Base-by-base conservation (phyloP, 2,797 vertebrate species). In the Alcedo atthis region DNA sequence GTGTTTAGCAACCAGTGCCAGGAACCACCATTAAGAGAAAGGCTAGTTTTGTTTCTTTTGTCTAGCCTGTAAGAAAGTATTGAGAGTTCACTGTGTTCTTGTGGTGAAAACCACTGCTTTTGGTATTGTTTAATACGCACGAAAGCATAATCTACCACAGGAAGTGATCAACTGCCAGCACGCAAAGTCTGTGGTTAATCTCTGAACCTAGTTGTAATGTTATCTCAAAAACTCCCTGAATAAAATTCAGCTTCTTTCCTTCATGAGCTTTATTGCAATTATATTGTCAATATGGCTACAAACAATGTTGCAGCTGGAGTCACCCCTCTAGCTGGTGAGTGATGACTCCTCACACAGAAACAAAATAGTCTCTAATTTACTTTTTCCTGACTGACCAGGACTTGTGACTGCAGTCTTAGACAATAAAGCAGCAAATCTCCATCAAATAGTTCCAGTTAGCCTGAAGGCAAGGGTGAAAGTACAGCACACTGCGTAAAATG, bases 101-200 rank as follows among this genome's bases (percentile, higher is more conserved):
- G 62, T 32, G 58, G 73, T 62, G 21, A 32, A 93, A 93, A 78
- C 79, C 54, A 26, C 66, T 70, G 53, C 22, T 92, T 92, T 91
- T 77, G 40, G 7, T 66, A 51, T 93, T 92, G 40, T 87, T 94
- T 57, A 81, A 63, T 48, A 69, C 32, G 81, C 21, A n/a, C 66
- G 78, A 86, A 86, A 84, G 66, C 35, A 78, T 55, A 22, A 91
- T 78, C 59, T 73, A 80, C 61, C 57, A 61, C 20, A 57, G 93
- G 84, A 95, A 91, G 30, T 5, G 15, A 90, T 89, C 79, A 55
- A 24, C 48, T 78, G 53, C 46, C 15, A 1, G 81, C 76, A 83
- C 49, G 63, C 42, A 62, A 3, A 45, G 18, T 30, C 62, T 90
- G 68, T n/a, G 81, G 71, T 87, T 95, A 79, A 53, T 54, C 42